phyloP scores from a whole-genome alignment of 1,140 invertebrate genomes.

The Anastatus disparis region DNA sequence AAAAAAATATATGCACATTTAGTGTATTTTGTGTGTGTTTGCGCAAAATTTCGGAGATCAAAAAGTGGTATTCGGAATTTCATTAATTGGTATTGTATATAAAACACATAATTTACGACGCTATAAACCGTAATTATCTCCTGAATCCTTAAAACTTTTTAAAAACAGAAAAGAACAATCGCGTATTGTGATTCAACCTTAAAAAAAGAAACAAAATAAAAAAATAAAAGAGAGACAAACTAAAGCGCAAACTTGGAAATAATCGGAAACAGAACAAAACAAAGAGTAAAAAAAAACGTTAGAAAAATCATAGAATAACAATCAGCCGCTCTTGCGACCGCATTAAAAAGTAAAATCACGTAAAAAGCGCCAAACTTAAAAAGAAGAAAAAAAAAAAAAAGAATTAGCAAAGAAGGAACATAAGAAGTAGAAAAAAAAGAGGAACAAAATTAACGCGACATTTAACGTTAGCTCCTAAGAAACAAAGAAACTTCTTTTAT shows the following conservation, averaged over 20 bases:
- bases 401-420: neutral
- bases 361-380: constrained; percentile 11
- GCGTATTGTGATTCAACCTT: neutral
- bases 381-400: neutral
- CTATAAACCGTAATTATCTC: constrained; percentile 11
- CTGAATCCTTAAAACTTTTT: too few relatives aligned
- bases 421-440: neutral
- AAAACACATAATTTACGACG: constrained; percentile 5
- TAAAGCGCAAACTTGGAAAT: neutral
- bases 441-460: constrained; percentile 42
- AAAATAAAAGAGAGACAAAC: neutral
- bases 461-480: constrained; percentile 28
- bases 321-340: neutral
- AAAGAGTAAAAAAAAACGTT: neutral
- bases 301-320: constrained; percentile 33
- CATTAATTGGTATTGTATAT: neutral
- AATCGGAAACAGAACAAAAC: neutral
- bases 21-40: too few relatives aligned
- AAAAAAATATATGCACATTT: too few relatives aligned
- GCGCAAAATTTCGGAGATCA: too few relatives aligned
- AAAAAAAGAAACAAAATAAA: neutral
- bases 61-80: neutral
- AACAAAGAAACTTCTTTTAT: constrained; percentile 34
- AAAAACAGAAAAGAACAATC: constrained; percentile 7
- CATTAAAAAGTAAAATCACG: constrained; percentile 41